Evolutionary conservation across 1,140 invertebrate species (phyloP), one percentile per base, ranked within the genome.

Genomic region (Eurosta solidaginis): DNA sequence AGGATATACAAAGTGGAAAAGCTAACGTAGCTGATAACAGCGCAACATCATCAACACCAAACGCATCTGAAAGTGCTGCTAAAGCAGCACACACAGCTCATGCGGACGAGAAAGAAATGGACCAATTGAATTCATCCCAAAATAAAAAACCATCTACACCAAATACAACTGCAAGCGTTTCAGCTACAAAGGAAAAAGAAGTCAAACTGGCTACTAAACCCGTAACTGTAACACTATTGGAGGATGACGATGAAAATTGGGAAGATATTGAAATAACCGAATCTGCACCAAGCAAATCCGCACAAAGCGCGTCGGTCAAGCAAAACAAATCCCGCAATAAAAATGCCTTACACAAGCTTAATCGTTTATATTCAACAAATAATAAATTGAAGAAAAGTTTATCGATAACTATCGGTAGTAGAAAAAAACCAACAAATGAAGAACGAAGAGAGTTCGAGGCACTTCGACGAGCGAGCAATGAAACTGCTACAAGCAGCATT

Each of bases 241-340:
- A 74, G 22, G 77, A 77, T n/a, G 80, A 81, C 29, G 80, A 81
- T 47, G 78, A 79, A 7, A 49, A 79, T 44, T 81, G 78, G 80
- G 80, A 81, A 59, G 80, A 81, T 78, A 79, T 81, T 74, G 80
- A 80, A 77, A 76, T 80, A 2, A 76, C 47, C 3, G 79, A 80
- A 33, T 49, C 77, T n/a, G 77, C 74, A 29, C 78, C 78, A 25
- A 73, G 22, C 14, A 68, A 14, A 6, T 6, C 59, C 3, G 22
- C 29, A 3, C 22, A 59, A 9, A 40, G 33, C 59, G 22, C 33
- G 1, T 20, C n/a, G 1, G 40, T 40, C 14, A 68, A 68, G 12
- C 20, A 6, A 6, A 36, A n/a, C 22, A 68, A 68, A 68, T 5
- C 33, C 44, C 76, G 59, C 33, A 78, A 49, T 22, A 78, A 78